A percentile compares a stretch with the other conserved stretches of the same genome.
Conservation (phyloP, 2,113 vertebrate genomes). For the Triplophysa dalaica region DNA sequence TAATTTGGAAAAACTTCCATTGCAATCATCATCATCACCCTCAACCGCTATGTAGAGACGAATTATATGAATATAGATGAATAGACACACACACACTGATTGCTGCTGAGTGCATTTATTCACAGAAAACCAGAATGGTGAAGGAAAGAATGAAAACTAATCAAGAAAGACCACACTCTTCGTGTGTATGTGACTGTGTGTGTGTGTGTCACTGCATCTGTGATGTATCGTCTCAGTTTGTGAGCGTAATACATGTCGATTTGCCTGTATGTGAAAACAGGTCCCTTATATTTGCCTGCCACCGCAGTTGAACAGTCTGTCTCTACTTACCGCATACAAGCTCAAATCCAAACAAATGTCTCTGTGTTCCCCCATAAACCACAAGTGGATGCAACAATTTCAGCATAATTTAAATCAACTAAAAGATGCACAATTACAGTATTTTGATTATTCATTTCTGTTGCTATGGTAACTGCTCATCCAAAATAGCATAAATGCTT, state of each 20-base stretch:
- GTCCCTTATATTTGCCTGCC: background rate
- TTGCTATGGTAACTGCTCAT: background rate
- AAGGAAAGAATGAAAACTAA: slow-evolving; percentile 25
- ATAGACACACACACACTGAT: background rate
- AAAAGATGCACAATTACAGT: background rate
- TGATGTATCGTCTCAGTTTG: background rate
- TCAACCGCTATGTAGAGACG: background rate
- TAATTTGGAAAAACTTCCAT: slow-evolving; percentile 10
- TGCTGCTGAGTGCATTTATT: background rate
- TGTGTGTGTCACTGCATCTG: background rate
- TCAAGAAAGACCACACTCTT: background rate
- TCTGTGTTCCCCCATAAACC: slow-evolving; percentile 3
- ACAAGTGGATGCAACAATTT: slow-evolving; percentile 12
- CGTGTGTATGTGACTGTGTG: background rate
- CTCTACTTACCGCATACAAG: slow-evolving; percentile 20
- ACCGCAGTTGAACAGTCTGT: background rate
- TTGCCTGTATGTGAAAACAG: slow-evolving; percentile 14
- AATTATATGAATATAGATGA: background rate
- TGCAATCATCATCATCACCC: background rate
- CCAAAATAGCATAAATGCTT: background rate
- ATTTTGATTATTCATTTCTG: background rate
- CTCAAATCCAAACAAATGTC: slow-evolving; percentile 9
- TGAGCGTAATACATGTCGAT: background rate
- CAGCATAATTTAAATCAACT: background rate
- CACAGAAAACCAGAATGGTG: slow-evolving; percentile 3